A percentile compares a stretch with the other conserved stretches of the same genome.
Evolutionary conservation across 37 sponge, comb jelly and placozoan genomes (phyloP).

Genomic region (Mnemiopsis leidyi): DNA sequence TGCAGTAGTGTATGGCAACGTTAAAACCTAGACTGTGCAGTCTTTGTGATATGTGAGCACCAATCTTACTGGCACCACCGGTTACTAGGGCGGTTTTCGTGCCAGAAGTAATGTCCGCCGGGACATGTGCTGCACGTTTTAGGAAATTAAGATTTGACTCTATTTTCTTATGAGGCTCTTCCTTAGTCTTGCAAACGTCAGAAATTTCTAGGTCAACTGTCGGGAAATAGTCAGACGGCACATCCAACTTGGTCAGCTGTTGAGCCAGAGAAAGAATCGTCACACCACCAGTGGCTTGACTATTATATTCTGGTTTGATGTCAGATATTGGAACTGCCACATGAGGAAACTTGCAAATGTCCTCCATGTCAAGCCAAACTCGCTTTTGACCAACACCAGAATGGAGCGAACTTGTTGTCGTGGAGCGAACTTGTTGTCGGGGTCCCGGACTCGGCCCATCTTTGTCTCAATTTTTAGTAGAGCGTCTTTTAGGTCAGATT

Average conservation of each 20-base stretch:
- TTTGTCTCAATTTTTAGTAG: neutral
- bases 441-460: neutral
- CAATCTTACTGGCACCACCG: constrained; percentile 10
- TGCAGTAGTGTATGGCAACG: neutral
- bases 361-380: neutral
- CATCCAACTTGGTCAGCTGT: neutral
- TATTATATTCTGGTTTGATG: neutral
- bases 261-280: neutral
- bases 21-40: neutral
- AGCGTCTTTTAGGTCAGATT: neutral
- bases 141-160: neutral
- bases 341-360: neutral
- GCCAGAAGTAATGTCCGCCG: neutral
- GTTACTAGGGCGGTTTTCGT: neutral
- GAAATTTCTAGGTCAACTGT: neutral
- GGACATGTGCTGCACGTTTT: neutral
- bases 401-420: neutral
- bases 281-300: neutral
- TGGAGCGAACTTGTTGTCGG: neutral
- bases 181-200: neutral
- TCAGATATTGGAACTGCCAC: constrained; percentile 1
- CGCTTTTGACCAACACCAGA: neutral
- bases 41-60: neutral
- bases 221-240: neutral
- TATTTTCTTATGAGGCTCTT: neutral